A percentile compares a stretch with the other conserved stretches of the same genome.
Evolutionary conservation across 2,888 invertebrate species (phyloP).

Genomic region (Hypena proboscidalis): DNA sequence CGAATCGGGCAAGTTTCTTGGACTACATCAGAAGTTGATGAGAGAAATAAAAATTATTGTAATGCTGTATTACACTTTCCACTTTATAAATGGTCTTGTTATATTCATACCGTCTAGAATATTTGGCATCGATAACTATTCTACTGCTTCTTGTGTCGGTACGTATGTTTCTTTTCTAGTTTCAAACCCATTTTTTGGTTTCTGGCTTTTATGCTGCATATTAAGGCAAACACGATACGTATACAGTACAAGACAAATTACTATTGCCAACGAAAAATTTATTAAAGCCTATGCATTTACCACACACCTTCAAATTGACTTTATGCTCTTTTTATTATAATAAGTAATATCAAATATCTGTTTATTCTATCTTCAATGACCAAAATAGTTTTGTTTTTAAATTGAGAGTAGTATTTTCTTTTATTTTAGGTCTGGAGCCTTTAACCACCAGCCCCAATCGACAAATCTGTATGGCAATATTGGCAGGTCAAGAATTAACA

Average conservation of each 20-base stretch:
- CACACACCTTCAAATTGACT: no score
- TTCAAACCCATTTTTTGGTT: no score
- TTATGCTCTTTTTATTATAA: no score
- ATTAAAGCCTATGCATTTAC: no score
- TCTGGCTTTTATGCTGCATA: no score
- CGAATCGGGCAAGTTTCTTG: slow-evolving; percentile 26
- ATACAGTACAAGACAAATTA: no score
- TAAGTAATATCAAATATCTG: no score
- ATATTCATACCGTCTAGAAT: slow-evolving; percentile 49
- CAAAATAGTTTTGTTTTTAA: no score
- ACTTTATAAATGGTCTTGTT: slow-evolving; percentile 49
- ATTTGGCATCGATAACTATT: slow-evolving; percentile 39
- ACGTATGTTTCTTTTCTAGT: slow-evolving; percentile 10
- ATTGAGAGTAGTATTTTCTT: no score
- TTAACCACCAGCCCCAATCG: slow-evolving; percentile 38
- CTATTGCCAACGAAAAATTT: no score
- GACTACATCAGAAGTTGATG: slow-evolving; percentile 35
- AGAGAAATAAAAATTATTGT: slow-evolving; percentile 47
- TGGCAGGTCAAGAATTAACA: slow-evolving; percentile 46
- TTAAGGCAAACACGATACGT: no score
- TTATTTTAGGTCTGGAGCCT: slow-evolving; percentile 42
- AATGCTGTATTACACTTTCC: slow-evolving; percentile 47
- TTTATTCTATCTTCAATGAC: no score
- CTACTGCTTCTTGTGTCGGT: slow-evolving; percentile 51
- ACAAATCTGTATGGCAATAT: slow-evolving; percentile 43